phyloP scores from a whole-genome alignment of 2,888 invertebrate genomes.

The Sepioteuthis lessoniana region DNA sequence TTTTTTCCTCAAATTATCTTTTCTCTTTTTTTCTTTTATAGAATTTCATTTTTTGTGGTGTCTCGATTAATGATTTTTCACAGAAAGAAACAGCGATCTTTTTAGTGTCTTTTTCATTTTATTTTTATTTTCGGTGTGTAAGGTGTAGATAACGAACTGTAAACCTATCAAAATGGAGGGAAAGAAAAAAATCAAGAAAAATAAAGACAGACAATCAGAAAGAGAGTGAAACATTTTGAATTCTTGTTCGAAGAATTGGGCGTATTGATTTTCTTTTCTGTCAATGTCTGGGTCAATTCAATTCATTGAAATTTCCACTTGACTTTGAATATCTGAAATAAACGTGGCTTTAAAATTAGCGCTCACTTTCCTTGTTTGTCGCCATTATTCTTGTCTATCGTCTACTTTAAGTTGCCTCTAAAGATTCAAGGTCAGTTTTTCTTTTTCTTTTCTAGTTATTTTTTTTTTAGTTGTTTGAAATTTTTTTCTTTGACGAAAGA shows the following conservation, averaged over 20 bases:
- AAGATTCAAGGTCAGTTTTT: background rate
- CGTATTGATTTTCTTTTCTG: background rate
- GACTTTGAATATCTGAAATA: slow-evolving; percentile 15
- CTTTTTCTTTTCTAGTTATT: background rate
- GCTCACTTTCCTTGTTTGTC: background rate
- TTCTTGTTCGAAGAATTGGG: background rate
- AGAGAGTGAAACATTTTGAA: background rate
- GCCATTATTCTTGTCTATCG: background rate
- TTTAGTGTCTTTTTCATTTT: background rate
- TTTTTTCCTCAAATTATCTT: too few relatives aligned
- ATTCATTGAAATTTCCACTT: slow-evolving; percentile 21
- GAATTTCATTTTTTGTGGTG: background rate
- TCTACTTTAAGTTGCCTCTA: background rate
- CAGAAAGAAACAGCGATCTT: background rate
- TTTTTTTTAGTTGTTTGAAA: background rate
- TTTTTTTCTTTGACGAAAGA: background rate
- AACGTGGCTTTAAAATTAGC: background rate
- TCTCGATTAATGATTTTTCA: background rate
- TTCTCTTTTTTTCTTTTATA: background rate
- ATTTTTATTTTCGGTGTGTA: background rate
- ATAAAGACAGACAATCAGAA: background rate
- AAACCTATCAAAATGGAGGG: background rate
- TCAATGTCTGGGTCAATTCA: slow-evolving; percentile 33
- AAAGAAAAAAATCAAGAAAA: background rate
- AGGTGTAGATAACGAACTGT: background rate